A percentile compares a stretch with the other conserved stretches of the same genome.
These are phyloP conservation scores for Pyrocephalus nanus DNA, from an alignment of 2,797 vertebrate genomes.

Conservation along the genomic window DNA sequence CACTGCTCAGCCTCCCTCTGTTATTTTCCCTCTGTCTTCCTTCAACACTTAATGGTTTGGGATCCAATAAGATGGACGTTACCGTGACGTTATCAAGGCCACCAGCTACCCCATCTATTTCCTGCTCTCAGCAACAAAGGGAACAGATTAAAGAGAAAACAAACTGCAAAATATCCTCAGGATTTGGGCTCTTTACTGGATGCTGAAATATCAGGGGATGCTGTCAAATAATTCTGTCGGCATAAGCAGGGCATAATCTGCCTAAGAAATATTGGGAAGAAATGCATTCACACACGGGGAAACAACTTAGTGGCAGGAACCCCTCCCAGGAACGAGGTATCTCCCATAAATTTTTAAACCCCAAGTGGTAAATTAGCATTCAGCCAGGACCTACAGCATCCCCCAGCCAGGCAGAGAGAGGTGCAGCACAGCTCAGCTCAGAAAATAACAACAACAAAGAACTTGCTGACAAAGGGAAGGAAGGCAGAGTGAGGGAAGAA, in stretches of 20 bases:
- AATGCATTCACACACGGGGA: neutral
- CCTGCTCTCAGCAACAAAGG: neutral
- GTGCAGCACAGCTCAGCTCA: neutral
- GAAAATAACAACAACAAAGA: neutral
- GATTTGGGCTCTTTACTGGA: neutral
- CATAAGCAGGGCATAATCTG: neutral
- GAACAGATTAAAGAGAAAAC: slow-evolving; percentile 20
- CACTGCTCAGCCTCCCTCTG: neutral
- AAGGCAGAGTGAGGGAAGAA: neutral
- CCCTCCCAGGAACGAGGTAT: neutral
- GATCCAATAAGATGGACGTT: neutral
- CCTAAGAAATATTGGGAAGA: neutral
- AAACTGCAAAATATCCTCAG: slow-evolving; percentile 1
- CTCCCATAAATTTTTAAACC: neutral
- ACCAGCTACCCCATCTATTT: neutral
- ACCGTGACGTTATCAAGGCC: slow-evolving; percentile 25
- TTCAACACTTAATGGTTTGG: neutral
- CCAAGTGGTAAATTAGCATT: neutral
- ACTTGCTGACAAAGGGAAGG: slow-evolving; percentile 35
- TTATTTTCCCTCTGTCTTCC: neutral
- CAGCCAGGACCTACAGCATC: neutral
- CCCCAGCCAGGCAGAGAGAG: neutral
- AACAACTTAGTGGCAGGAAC: neutral
- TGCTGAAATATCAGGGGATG: slow-evolving; percentile 7
- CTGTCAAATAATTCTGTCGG: slow-evolving; percentile 43